Base-by-base conservation (phyloP, 2,113 vertebrate species). In the Puntigrus tetrazona region DNA sequence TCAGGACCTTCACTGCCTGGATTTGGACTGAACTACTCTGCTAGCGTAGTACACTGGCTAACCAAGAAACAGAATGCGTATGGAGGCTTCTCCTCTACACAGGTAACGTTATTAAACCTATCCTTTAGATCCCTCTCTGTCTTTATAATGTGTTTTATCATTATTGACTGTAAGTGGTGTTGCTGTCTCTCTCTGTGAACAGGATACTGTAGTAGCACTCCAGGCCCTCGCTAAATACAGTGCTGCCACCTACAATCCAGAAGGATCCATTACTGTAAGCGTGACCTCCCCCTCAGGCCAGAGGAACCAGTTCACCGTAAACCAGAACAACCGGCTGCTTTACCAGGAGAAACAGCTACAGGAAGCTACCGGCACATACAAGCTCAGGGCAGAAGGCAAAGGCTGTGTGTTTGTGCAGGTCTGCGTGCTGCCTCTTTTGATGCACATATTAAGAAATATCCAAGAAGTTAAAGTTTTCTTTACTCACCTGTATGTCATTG, bases 131-230 rank as follows among this genome's bases (percentile, higher is more conserved):
- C 16, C 14, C 5, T 45, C 13, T 29, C 72, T 7, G 38, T 14
- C 6, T 27, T 16, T 47, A 18, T 25, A 29, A 74, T 16, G 7
- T 0, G 7, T 47, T 50, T 75, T 4, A 31, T 75, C 7, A 20
- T 75, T 75, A 27, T 20, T 50, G 45, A 73, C 13, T 45, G 50
- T 9, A 31, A 31, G 31, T 36, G 1, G 22, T 84, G 70, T 41
- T 1, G 2, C 22, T 25, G 14, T 18, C 50, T 22, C 41, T 72
- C 43, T 57, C 4, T 76, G 73, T 80, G 41, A 55, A 72, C 90
- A 97, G 96, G 96, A 97, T 89, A 97, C 96, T 0, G 93, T 96
- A n/a, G 95, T 97, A 0, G 96, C 96, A 82, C 94, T 97, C 52
- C 95, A 97, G 88, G 96, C 96, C 1, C 88, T 97, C 86, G 93